Base-by-base conservation (phyloP, 2,888 invertebrate species). In the Ectemnius cavifrons region DNA sequence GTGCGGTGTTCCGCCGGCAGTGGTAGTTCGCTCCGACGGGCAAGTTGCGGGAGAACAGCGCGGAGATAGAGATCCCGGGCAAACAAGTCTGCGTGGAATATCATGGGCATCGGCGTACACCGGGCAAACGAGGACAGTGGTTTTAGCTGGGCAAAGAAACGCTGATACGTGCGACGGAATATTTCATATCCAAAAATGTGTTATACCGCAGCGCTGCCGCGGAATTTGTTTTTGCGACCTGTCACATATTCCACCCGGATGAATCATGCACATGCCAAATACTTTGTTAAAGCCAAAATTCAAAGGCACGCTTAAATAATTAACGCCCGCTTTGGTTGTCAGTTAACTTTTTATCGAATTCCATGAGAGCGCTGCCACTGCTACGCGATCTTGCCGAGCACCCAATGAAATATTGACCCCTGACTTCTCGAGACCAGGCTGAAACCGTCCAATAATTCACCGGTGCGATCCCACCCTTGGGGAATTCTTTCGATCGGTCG, bases 281-380 rank as follows among this genome's bases (percentile, higher is more conserved):
- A 67, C 67, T 73, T 73, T 74, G 71, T 76, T 79, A 78, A 77
- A 63, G 65, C 28, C 52, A 11, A 46, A 49, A 69, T 59, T 67
- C 82, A 71, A 37, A 11, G 37, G 71, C 57, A 57, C 62, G 73
- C 76, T 76, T 79, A 73, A 81, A 80, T 81, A 80, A 80, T 81
- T 81, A 80, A 80, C 75, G 62, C 58, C 46, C 27, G 23, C 37
- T 63, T 63, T 57, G 49, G 16, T 16, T 23, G 70, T 57, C 63
- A 59, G 71, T 77, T 65, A 75, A 81, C 73, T 78, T 70, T 81
- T 78, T 75, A 78, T 73, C 59, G 71, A 27, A 63, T 63, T 56
- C 58, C 61, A 57, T 71, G 66, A 6, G 20, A 23, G 56, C 45
- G 27, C 52, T 14, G 52, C 52, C 14, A 14, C 52, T 0, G 57